Evolutionary conservation across 2,113 vertebrate genomes (phyloP).

Genomic region (Lutjanus erythropterus): DNA sequence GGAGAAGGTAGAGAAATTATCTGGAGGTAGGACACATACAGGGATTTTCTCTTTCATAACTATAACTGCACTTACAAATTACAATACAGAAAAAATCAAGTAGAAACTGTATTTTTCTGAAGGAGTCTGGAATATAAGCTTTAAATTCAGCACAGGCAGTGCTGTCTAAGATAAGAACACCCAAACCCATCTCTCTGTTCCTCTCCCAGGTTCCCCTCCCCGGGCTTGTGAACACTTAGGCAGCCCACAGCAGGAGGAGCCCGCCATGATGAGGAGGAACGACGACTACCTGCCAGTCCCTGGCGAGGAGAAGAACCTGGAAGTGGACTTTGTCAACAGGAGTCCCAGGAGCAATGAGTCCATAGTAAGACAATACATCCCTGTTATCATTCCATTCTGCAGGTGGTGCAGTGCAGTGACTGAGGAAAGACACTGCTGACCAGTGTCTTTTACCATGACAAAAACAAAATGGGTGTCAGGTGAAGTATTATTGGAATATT

Average conservation of each 20-base stretch:
- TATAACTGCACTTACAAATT: background rate
- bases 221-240: constrained; percentile 44
- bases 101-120: background rate
- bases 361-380: constrained; percentile 82
- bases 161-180: background rate
- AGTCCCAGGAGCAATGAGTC: constrained; percentile 81
- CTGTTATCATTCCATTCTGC: background rate
- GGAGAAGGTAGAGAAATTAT: no score
- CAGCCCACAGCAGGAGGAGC: constrained; percentile 41
- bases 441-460: background rate
- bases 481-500: background rate
- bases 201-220: constrained; percentile 55
- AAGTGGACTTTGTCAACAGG: constrained; percentile 75
- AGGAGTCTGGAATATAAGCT: no score
- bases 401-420: background rate
- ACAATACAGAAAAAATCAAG: background rate
- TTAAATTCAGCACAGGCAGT: background rate
- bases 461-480: background rate
- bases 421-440: background rate
- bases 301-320: constrained; percentile 82
- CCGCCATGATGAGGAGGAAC: constrained; percentile 82
- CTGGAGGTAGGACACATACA: background rate
- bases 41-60: background rate
- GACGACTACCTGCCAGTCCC: constrained; percentile 84
- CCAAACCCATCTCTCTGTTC: constrained; percentile 2